Evolutionary conservation across 2,888 invertebrate genomes (phyloP), one percentile per base, ranked within the genome.

Genomic region (Tenthredo mesomela): DNA sequence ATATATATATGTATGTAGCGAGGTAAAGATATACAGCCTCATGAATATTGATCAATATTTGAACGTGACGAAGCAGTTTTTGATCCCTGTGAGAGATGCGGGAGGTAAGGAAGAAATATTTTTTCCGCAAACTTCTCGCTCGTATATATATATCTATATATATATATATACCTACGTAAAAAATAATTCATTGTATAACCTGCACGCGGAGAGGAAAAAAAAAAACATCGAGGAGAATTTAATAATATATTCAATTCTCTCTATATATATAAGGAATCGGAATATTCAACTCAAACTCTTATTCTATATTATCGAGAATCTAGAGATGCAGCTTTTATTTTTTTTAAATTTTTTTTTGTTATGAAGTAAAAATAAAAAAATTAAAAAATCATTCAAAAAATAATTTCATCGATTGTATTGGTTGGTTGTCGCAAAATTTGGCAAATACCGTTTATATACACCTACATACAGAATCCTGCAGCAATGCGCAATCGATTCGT

Each of bases 51-150:
- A 70, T 33, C n/a, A 37, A 70, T 18, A 70, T 70, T 70, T 25
- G 70, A 70, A 70, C 37, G 70, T 70, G 33, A 70, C 33, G n/a
- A 70, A 70, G 70, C 61, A 25, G 70, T 70, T 70, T 15, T 70
- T 70, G 54, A 54, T 54, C n/a, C 54, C 54, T 2, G 7, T 18
- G n/a, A 54, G 54, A 54, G n/a, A 54, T n/a, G 7, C 1, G 7
- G n/a, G 4, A n/a, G n/a, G 4, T 10, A 25, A 10, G 12, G 2
- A 25, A 12, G 3, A 10, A 61, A 61, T 61, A 61, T 61, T 61
- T 61, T 61, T 61, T 1, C 12, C 61, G 25, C 10, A 61, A 61
- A 61, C 61, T 25, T 61, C 12, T 61, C 12, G 21, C n/a, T n/a
- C n/a, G 25, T 37, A 37, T 37, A 37, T n/a, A n/a, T n/a, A n/a